Evolutionary conservation across 2,113 vertebrate species (phyloP).

Genomic region (Xiphias gladius): DNA sequence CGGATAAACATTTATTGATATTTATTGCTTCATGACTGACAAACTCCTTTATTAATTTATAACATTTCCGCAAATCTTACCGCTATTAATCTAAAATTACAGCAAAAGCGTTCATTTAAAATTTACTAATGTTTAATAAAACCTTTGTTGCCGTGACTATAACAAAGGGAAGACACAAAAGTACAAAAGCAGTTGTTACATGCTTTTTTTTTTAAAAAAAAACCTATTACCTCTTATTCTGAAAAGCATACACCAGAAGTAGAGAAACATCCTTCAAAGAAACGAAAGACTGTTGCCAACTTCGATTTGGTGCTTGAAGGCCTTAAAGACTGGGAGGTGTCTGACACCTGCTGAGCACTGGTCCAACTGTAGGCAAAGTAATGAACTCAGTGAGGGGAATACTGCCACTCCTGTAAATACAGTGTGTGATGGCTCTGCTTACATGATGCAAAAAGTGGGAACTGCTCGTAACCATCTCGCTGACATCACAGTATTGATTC

Average conservation of each 20-base stretch:
- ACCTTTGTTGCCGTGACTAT: not conserved
- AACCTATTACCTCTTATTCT: constrained; percentile 15
- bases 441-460: too few species aligned
- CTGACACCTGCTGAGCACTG: constrained; percentile 53
- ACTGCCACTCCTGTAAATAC: too few species aligned
- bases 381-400: not conserved
- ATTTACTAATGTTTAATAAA: not conserved
- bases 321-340: not conserved
- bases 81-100: too few species aligned
- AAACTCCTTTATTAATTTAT: not conserved
- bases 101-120: too few species aligned
- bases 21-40: not conserved
- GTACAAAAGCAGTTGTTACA: too few species aligned
- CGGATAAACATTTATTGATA: not conserved
- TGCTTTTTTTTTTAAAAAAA: too few species aligned
- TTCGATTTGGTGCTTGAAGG: not conserved
- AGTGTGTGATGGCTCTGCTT: too few species aligned
- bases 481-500: too few species aligned
- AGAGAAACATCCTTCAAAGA: not conserved
- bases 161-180: not conserved
- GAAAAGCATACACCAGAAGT: constrained; percentile 24
- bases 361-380: not conserved
- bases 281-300: constrained; percentile 22
- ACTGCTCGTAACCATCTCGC: too few species aligned
- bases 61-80: too few species aligned